Conservation (phyloP, 2,888 invertebrate species). For the Leptarthrus brevirostris region DNA sequence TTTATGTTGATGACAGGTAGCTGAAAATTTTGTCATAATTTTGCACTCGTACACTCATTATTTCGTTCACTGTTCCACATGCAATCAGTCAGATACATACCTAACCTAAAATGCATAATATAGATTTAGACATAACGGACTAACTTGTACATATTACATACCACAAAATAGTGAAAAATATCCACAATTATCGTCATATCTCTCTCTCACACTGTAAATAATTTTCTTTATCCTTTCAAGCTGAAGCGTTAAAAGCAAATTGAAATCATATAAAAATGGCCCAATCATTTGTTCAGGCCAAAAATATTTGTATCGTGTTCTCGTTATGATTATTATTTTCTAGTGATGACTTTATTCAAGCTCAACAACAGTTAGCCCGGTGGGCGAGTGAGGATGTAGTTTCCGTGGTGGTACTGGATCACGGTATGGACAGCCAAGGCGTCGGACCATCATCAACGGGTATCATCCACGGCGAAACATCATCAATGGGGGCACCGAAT, state of each 20-base stretch:
- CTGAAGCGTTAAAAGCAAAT: neutral
- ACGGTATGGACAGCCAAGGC: slow-evolving; percentile 67
- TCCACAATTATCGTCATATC: too few species aligned
- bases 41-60: too few species aligned
- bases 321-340: slow-evolving; percentile 87
- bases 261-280: neutral
- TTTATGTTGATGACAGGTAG: too few species aligned
- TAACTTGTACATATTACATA: too few species aligned
- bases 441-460: slow-evolving; percentile 71
- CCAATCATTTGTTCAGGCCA: slow-evolving; percentile 46
- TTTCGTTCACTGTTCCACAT: too few species aligned
- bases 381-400: slow-evolving; percentile 91
- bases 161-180: too few species aligned
- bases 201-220: neutral
- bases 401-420: slow-evolving; percentile 71
- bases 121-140: too few species aligned
- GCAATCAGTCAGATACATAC: too few species aligned
- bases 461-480: slow-evolving; percentile 64
- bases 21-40: too few species aligned
- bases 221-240: slow-evolving; percentile 47
- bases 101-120: too few species aligned
- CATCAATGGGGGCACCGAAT: slow-evolving; percentile 62
- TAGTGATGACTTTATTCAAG: slow-evolving; percentile 98
- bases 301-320: slow-evolving; percentile 70
- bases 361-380: slow-evolving; percentile 95